Conservation (phyloP, 2,888 invertebrate species). For the Cordilura impudica region DNA sequence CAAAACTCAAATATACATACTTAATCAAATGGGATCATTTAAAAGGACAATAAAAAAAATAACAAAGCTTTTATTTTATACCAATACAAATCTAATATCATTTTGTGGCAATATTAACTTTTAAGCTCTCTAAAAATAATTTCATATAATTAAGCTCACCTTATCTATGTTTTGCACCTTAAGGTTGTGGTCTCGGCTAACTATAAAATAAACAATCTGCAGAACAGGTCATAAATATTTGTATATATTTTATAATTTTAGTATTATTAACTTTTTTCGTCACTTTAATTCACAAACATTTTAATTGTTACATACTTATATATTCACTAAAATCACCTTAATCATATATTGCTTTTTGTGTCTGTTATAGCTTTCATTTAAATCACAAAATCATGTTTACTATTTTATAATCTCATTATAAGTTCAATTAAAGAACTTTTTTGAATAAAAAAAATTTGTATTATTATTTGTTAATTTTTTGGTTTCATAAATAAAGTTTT, state of each 20-base stretch:
- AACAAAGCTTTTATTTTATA: slow-evolving; percentile 29
- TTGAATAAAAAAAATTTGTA: slow-evolving; percentile 25
- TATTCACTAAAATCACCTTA: slow-evolving; percentile 60
- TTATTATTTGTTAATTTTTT: slow-evolving; percentile 49
- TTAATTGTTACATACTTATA: background rate
- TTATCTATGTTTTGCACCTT: slow-evolving; percentile 38
- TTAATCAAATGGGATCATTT: slow-evolving; percentile 29
- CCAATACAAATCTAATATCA: background rate
- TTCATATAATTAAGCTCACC: background rate
- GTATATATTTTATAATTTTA: slow-evolving; percentile 22
- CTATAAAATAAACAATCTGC: background rate
- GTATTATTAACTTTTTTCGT: slow-evolving; percentile 11
- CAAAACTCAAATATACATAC: slow-evolving; percentile 20
- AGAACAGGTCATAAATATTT: slow-evolving; percentile 18
- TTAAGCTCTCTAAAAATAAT: slow-evolving; percentile 35
- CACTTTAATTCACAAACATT: slow-evolving; percentile 34
- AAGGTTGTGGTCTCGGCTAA: slow-evolving; percentile 56
- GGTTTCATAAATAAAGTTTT: slow-evolving; percentile 59
- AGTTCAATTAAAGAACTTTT: slow-evolving; percentile 41
- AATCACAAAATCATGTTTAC: slow-evolving; percentile 43
- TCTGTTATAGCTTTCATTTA: slow-evolving; percentile 68
- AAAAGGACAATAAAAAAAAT: slow-evolving; percentile 22
- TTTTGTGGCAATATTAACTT: slow-evolving; percentile 51
- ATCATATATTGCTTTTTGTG: slow-evolving; percentile 70
- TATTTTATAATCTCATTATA: slow-evolving; percentile 68